Evolutionary conservation across 2,888 invertebrate species (phyloP).

Genomic region (Synergus gifuensis): DNA sequence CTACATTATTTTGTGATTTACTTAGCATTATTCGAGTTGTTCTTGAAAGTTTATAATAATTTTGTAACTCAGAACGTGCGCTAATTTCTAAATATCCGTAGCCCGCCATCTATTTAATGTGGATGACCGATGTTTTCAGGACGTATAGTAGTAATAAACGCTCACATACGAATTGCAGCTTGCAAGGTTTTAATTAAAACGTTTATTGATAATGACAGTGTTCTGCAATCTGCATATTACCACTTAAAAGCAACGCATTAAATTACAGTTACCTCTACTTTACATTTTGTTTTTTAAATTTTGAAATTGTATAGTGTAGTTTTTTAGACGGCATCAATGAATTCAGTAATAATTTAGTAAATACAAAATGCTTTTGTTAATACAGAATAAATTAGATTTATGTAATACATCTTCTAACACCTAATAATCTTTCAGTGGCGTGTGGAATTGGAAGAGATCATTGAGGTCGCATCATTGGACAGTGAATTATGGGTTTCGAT

Average conservation of each 20-base stretch:
- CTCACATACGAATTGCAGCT: slow-evolving; percentile 2
- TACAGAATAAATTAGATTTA: too few relatives aligned
- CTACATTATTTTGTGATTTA: not conserved
- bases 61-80: not conserved
- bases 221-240: not conserved
- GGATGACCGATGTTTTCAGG: slow-evolving; percentile 64
- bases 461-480: slow-evolving; percentile 94
- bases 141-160: slow-evolving; percentile 54
- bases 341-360: too few relatives aligned
- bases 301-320: not conserved
- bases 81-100: slow-evolving; percentile 33
- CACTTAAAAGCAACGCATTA: not conserved
- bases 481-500: slow-evolving; percentile 98
- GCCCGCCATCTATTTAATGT: slow-evolving; percentile 56
- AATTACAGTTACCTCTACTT: not conserved
- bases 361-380: too few relatives aligned
- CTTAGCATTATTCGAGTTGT: not conserved
- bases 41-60: not conserved
- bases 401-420: not conserved
- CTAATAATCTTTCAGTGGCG: slow-evolving; percentile 88
- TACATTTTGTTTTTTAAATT: slow-evolving; percentile 41
- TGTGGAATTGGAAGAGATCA: slow-evolving; percentile 94
- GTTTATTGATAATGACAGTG: not conserved
- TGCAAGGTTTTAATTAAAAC: slow-evolving; percentile 15
- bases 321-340: slow-evolving; percentile 3